Evolutionary conservation across 2,888 invertebrate genomes (phyloP).

Genomic region (Monopis laevigella): DNA sequence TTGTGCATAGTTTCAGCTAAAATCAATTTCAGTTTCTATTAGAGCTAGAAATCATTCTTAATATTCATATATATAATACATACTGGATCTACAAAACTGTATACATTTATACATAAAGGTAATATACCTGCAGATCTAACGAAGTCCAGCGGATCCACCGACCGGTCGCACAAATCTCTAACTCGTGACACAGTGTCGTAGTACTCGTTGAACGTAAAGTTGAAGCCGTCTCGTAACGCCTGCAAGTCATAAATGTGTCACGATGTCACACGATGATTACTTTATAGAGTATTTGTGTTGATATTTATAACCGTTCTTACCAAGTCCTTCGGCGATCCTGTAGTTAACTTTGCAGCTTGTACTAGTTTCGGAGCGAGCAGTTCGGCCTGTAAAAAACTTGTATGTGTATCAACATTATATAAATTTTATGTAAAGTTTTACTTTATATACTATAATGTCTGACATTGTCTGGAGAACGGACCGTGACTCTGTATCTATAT

Average conservation of each 20-base stretch:
- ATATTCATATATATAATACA: no score
- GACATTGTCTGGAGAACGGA: no score
- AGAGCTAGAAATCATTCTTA: no score
- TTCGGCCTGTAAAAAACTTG: constrained; percentile 33
- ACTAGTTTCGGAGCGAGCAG: constrained; percentile 47
- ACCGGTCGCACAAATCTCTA: constrained; percentile 92
- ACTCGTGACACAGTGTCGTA: constrained; percentile 88
- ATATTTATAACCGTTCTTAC: no score
- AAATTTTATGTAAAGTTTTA: not conserved
- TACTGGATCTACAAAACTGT: not conserved
- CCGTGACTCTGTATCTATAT: no score
- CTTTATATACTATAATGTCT: no score
- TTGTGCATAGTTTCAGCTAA: constrained; percentile 51
- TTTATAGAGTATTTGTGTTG: no score
- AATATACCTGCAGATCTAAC: constrained; percentile 93
- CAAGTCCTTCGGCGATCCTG: no score
- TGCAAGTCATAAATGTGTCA: no score
- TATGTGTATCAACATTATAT: not conserved
- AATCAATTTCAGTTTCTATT: no score
- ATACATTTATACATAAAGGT: not conserved
- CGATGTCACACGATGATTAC: no score
- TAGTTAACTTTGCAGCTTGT: constrained; percentile 31
- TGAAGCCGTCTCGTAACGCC: no score
- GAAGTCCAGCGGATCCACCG: constrained; percentile 94
- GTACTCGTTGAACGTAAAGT: constrained; percentile 69